phyloP scores from a whole-genome alignment of 1,140 invertebrate species.

The Dinoponera quadriceps region DNA sequence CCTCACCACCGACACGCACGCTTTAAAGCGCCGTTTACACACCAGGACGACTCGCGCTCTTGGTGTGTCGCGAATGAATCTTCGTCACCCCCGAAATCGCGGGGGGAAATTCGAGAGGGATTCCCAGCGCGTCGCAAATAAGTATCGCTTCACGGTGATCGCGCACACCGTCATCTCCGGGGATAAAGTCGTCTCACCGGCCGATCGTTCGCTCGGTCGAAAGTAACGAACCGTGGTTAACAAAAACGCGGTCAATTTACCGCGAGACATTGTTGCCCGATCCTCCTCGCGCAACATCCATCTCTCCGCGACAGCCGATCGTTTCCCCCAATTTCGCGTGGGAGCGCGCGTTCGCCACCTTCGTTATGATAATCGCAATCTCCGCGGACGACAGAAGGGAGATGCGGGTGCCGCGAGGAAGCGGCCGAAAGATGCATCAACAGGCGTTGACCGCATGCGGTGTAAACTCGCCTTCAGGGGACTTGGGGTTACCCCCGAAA shows the following conservation, averaged over 20 bases:
- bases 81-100: not conserved
- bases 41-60: constrained; percentile 42
- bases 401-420: constrained; percentile 61
- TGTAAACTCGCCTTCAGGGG: constrained; percentile 78
- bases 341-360: not conserved
- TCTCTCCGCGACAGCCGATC: too few relatives aligned
- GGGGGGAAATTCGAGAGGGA: not conserved
- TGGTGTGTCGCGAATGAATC: constrained; percentile 38
- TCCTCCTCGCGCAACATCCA: too few relatives aligned
- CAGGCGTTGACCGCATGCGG: constrained; percentile 76
- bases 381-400: constrained; percentile 12
- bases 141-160: too few relatives aligned
- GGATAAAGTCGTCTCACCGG: too few relatives aligned
- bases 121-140: too few relatives aligned
- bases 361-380: constrained; percentile 22
- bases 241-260: too few relatives aligned
- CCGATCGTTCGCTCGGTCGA: too few relatives aligned
- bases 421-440: constrained; percentile 68
- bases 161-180: too few relatives aligned
- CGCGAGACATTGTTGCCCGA: too few relatives aligned
- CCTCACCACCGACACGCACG: constrained; percentile 74
- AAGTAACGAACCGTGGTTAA: too few relatives aligned
- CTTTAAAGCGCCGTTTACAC: constrained; percentile 73
- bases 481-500: constrained; percentile 79
- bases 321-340: too few relatives aligned